These are phyloP conservation scores for Nipponacmea schrenckii DNA, from an alignment of 2,888 invertebrate genomes.

Conservation along the genomic window DNA sequence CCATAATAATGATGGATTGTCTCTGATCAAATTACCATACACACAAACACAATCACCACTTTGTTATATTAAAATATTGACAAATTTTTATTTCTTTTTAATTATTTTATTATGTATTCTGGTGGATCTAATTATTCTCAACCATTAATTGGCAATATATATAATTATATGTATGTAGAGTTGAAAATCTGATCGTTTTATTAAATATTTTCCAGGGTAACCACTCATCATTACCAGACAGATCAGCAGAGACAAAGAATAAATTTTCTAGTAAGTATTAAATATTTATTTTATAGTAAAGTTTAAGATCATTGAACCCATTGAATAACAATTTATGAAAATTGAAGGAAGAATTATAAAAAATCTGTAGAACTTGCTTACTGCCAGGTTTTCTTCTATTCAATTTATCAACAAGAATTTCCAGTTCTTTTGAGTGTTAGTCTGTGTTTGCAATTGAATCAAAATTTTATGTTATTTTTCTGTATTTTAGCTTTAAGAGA, in stretches of 20 bases:
- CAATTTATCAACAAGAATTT: too few species aligned
- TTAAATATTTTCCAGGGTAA: constrained; percentile 24
- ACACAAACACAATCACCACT: neutral
- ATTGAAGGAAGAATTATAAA: too few species aligned
- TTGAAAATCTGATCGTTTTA: neutral
- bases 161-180: too few species aligned
- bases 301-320: too few species aligned
- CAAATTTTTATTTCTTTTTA: neutral
- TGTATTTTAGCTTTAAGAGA: neutral
- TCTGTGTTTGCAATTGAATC: too few species aligned
- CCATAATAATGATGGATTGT: neutral
- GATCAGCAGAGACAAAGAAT: constrained; percentile 18
- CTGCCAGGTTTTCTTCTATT: too few species aligned
- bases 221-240: constrained; percentile 27
- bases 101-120: too few species aligned
- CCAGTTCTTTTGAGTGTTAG: too few species aligned
- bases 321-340: too few species aligned
- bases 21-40: neutral
- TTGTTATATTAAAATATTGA: neutral
- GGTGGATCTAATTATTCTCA: too few species aligned
- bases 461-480: neutral
- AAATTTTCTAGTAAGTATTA: constrained; percentile 9
- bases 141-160: neutral
- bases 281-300: too few species aligned
- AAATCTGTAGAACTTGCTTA: too few species aligned